Percentiles rank a stretch among this genome's conserved stretches.
These are phyloP conservation scores for Phoxinus dragarum DNA, from an alignment of 2,797 vertebrate species.

Conservation along the genomic window DNA sequence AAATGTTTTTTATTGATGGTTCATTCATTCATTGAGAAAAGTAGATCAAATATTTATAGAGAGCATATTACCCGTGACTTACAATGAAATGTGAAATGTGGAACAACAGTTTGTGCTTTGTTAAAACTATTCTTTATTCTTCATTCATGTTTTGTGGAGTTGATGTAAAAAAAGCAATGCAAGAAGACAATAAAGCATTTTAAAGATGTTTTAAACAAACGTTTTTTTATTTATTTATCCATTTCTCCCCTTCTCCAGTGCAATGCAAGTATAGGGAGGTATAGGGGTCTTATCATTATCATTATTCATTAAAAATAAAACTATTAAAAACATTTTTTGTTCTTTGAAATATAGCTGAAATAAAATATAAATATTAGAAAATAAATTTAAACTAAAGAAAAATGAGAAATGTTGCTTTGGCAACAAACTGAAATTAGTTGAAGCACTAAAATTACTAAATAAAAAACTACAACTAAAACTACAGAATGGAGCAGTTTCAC, in stretches of 20 bases:
- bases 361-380: neutral
- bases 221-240: neutral
- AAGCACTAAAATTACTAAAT: neutral
- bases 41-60: neutral
- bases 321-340: neutral
- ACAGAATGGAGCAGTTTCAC: neutral
- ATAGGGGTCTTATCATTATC: neutral
- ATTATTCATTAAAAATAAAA: neutral
- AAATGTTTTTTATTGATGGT: neutral
- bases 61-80: neutral
- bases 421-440: neutral
- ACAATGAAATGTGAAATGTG: neutral
- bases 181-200: conserved; percentile 42
- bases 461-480: neutral
- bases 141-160: neutral
- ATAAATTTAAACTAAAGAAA: neutral
- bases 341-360: neutral
- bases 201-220: neutral
- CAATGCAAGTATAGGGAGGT: neutral
- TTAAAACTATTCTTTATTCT: neutral
- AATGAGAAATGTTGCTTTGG: neutral
- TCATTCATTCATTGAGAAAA: neutral
- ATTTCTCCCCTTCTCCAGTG: neutral
- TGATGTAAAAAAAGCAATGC: neutral
- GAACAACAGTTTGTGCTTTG: neutral